These are phyloP conservation scores for Canis aureus DNA, from an alignment of 2,113 vertebrate genomes.

Conservation along the genomic window DNA sequence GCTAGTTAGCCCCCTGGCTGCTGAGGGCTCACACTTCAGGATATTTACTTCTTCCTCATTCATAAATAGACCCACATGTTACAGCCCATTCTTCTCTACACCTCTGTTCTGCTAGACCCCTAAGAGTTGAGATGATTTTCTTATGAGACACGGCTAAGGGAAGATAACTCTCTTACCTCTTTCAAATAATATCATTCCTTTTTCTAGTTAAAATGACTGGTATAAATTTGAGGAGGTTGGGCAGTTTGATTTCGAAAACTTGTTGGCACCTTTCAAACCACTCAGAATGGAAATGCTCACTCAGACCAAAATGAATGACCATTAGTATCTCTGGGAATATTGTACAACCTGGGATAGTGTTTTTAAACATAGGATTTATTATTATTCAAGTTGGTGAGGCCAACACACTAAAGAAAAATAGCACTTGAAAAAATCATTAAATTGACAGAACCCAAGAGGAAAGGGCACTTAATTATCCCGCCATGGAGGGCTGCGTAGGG, in stretches of 20 bases:
- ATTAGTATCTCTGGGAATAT: neutral
- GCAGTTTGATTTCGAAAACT: neutral
- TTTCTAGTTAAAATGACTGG: neutral
- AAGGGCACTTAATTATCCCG: too few relatives aligned
- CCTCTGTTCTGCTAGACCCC: neutral
- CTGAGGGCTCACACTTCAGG: neutral
- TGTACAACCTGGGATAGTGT: neutral
- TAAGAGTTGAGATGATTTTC: neutral
- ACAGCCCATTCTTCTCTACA: neutral
- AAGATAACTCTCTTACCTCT: neutral
- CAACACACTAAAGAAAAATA: neutral
- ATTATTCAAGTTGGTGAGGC: neutral
- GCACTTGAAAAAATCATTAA: neutral
- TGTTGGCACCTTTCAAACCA: neutral
- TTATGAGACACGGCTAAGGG: neutral
- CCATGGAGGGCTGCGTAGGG: rapidly evolving
- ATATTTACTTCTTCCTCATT: neutral
- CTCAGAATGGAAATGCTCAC: neutral
- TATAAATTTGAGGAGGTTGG: neutral
- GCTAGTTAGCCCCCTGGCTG: too few relatives aligned
- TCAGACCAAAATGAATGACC: neutral
- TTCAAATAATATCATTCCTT: neutral
- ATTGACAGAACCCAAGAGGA: neutral
- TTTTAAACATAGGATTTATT: neutral
- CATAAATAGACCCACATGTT: neutral